phyloP scores from a whole-genome alignment of 1,140 invertebrate species.

The Lineus longissimus region DNA sequence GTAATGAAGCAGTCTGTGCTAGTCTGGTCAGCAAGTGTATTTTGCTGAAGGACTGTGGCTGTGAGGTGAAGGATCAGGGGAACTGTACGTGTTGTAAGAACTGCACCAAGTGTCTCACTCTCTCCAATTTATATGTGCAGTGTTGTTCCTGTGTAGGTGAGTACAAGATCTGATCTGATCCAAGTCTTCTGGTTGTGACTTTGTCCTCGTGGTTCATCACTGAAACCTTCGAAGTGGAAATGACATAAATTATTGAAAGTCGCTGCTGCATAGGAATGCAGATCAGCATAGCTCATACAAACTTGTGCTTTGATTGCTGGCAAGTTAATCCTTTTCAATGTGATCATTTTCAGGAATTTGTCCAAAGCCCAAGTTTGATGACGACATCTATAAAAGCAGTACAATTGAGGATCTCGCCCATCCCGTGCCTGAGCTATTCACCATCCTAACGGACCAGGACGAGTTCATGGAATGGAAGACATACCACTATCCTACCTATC shows the following conservation, averaged over 20 bases:
- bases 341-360: constrained; percentile 65
- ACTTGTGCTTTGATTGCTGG: no score
- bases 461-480: constrained; percentile 63
- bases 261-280: no score
- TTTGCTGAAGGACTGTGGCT: constrained; percentile 91
- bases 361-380: constrained; percentile 68
- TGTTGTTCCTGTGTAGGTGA: constrained; percentile 94
- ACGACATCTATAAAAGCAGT: constrained; percentile 68
- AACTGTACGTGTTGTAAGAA: constrained; percentile 90
- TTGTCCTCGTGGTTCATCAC: neutral
- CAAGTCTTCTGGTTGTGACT: neutral
- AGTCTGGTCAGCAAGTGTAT: constrained; percentile 94
- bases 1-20: constrained; percentile 86
- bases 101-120: constrained; percentile 72
- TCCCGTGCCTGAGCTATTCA: constrained; percentile 77
- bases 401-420: constrained; percentile 82
- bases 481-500: constrained; percentile 60
- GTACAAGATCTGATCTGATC: constrained; percentile 32
- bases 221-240: neutral
- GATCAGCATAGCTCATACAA: no score
- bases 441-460: constrained; percentile 76
- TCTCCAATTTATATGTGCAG: constrained; percentile 82
- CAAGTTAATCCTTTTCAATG: no score
- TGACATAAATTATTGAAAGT: no score
- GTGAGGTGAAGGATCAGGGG: constrained; percentile 64